Evolutionary conservation across 1,140 invertebrate genomes (phyloP).

Genomic region (Lethrus apterus): DNA sequence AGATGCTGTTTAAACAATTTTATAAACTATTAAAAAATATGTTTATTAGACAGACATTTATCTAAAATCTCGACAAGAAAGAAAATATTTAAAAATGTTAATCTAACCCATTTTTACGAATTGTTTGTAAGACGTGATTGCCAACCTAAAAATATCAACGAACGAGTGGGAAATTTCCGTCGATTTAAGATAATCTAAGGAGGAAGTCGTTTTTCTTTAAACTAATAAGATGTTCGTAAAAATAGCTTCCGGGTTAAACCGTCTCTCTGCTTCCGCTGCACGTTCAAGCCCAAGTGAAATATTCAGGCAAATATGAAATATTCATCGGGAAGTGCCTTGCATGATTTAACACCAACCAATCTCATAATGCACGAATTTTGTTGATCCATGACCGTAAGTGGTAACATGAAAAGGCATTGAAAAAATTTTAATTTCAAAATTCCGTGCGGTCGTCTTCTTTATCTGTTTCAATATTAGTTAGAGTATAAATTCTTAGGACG

Average conservation of each 20-base stretch:
- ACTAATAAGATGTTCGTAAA: slow-evolving; percentile 23
- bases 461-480: slow-evolving; percentile 3
- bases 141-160: no score
- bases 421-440: background rate
- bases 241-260: slow-evolving; percentile 18
- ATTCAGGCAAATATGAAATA: slow-evolving; percentile 21
- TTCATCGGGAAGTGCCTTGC: slow-evolving; percentile 20
- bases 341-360: slow-evolving; percentile 22
- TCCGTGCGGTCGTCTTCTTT: slow-evolving; percentile 6
- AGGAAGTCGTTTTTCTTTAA: slow-evolving; percentile 12
- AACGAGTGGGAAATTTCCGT: no score
- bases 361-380: slow-evolving; percentile 17
- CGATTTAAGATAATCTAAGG: no score
- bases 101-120: slow-evolving; percentile 21
- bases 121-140: no score
- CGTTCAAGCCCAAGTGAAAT: slow-evolving; percentile 20
- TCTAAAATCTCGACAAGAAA: no score
- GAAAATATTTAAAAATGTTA: no score
- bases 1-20: no score
- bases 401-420: slow-evolving; percentile 3
- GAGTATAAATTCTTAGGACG: slow-evolving; percentile 4
- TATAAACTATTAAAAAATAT: no score
- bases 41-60: no score
- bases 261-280: slow-evolving; percentile 17
- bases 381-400: background rate